Percentiles rank a stretch among this genome's conserved stretches.
Evolutionary conservation across 2,888 invertebrate genomes (phyloP).

Genomic region (Erebia epiphron): DNA sequence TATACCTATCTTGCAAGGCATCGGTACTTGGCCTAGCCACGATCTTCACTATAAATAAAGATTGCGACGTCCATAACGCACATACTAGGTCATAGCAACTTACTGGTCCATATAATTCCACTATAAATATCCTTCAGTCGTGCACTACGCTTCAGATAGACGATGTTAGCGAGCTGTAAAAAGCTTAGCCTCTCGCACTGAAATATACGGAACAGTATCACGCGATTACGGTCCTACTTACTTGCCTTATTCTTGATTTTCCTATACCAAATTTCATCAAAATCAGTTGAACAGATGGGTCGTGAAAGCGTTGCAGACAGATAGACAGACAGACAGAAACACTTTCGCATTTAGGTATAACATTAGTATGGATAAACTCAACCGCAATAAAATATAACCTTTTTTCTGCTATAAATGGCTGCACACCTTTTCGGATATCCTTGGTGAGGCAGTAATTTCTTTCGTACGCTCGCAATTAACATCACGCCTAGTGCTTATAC

Average conservation of each 20-base stretch:
- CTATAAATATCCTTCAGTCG: slow-evolving; percentile 26
- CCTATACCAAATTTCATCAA: no score
- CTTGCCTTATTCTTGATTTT: background rate
- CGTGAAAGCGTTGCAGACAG: no score
- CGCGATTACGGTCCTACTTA: background rate
- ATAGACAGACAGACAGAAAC: no score
- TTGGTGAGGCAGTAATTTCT: no score
- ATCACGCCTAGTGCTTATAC: no score
- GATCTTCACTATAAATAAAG: background rate
- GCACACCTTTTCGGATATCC: no score
- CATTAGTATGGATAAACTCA: no score
- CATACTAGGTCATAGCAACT: slow-evolving; percentile 12
- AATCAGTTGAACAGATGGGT: no score
- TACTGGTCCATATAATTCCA: slow-evolving; percentile 26
- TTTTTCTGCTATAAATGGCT: background rate
- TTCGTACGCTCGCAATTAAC: no score
- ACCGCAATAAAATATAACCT: background rate
- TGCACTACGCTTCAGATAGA: slow-evolving; percentile 43
- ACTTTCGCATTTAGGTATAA: no score
- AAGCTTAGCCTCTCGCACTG: slow-evolving; percentile 43
- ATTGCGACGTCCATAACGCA: background rate
- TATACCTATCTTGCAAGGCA: no score
- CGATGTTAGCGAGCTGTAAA: slow-evolving; percentile 47
- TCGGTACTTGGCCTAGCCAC: background rate
- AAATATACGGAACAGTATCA: slow-evolving; percentile 34